Evolutionary conservation across 92 coral and sea anemone genomes (phyloP).

Genomic region (Parazoanthus atlanticus): DNA sequence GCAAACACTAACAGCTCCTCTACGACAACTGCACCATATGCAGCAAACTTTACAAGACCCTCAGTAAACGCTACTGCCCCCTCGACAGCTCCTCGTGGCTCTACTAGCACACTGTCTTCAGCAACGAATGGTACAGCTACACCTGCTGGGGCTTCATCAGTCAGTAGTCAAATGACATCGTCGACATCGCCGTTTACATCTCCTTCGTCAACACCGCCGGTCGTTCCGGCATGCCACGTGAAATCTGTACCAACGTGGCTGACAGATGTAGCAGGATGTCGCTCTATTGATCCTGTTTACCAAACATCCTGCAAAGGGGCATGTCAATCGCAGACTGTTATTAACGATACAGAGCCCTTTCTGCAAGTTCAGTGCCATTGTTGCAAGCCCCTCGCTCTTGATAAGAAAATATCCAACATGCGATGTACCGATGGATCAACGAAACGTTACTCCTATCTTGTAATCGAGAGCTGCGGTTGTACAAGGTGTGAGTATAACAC

Average conservation of each 20-base stretch:
- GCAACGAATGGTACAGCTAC: neutral
- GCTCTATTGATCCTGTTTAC: conserved; percentile 44
- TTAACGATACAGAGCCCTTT: conserved; percentile 55
- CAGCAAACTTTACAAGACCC: neutral
- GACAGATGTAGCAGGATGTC: conserved; percentile 52
- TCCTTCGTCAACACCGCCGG: neutral
- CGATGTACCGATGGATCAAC: conserved; percentile 66
- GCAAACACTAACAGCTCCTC: neutral
- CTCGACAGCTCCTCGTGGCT: conserved; percentile 4
- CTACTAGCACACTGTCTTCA: neutral
- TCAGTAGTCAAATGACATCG: neutral
- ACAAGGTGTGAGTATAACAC: conserved; percentile 58
- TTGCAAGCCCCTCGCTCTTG: conserved; percentile 73
- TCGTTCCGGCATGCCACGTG: conserved; percentile 32
- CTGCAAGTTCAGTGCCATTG: conserved; percentile 65
- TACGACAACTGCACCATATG: neutral
- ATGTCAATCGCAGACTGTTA: conserved; percentile 58
- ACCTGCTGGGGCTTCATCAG: conserved; percentile 1
- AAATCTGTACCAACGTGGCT: conserved; percentile 38
- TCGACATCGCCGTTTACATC: conserved; percentile 13
- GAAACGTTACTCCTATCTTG: conserved; percentile 59
- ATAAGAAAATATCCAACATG: conserved; percentile 49
- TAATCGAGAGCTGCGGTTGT: conserved; percentile 72
- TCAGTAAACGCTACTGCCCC: conserved; percentile 1
- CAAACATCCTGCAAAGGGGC: conserved; percentile 72